Conservation (phyloP, 2,888 invertebrate species). For the Drosophila flavopinicola region DNA sequence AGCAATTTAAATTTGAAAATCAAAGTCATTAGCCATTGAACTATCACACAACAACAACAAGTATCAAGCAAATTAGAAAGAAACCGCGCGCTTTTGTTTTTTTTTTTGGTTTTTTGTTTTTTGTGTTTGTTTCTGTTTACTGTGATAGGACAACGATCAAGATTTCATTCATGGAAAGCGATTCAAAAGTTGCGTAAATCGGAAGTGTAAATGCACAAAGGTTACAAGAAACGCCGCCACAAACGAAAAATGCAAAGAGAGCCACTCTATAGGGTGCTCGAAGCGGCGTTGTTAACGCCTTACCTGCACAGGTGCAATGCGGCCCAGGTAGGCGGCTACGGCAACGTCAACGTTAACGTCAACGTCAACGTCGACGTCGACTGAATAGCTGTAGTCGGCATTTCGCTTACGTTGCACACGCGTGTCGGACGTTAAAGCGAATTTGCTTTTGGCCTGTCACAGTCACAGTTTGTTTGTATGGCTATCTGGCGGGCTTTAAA, state of each 20-base stretch:
- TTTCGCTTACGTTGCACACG: constrained; percentile 44
- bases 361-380: constrained; percentile 1
- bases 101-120: too few relatives aligned
- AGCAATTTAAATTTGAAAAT: constrained; percentile 53
- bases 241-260: background rate
- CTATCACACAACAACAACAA: constrained; percentile 24
- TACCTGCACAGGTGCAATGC: constrained; percentile 52
- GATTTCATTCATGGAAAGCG: constrained; percentile 53
- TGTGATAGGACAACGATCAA: constrained; percentile 7
- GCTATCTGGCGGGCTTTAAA: constrained; percentile 19
- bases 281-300: constrained; percentile 8
- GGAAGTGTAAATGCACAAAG: constrained; percentile 16
- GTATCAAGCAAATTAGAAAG: constrained; percentile 34
- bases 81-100: constrained; percentile 42
- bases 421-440: constrained; percentile 37
- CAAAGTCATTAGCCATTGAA: constrained; percentile 42
- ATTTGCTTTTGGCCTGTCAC: constrained; percentile 1
- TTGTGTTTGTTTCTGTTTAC: constrained; percentile 1
- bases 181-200: constrained; percentile 2
- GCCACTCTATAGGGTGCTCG: background rate
- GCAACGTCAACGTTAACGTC: background rate
- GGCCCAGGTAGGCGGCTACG: constrained; percentile 10
- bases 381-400: constrained; percentile 1
- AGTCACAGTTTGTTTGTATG: too few relatives aligned
- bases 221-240: constrained; percentile 5